Evolutionary conservation across 1,140 invertebrate genomes (phyloP).

Genomic region (Papilio xuthus): DNA sequence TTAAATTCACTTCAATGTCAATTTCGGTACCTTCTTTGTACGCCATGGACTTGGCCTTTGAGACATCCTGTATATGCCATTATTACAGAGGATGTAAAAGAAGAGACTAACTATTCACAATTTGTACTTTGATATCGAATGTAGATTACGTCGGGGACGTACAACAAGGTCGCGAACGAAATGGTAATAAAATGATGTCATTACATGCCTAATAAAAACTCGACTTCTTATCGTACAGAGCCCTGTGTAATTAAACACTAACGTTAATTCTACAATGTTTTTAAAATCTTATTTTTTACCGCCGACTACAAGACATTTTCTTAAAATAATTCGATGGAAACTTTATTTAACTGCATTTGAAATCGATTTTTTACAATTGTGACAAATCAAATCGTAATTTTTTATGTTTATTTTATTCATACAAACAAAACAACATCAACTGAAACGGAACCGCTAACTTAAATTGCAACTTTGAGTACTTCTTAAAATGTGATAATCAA

Average conservation of each 20-base stretch:
- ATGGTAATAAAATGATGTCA: slow-evolving; percentile 5
- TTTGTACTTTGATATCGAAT: neutral
- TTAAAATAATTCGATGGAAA: neutral
- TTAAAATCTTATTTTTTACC: neutral
- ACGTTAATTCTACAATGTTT: neutral
- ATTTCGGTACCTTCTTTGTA: neutral
- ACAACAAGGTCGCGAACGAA: neutral
- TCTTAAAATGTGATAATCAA: no score
- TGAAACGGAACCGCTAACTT: neutral
- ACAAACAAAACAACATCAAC: neutral
- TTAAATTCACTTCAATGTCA: neutral
- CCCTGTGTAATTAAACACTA: neutral
- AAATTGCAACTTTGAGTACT: neutral
- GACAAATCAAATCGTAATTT: neutral
- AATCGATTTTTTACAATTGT: neutral
- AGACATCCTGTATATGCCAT: neutral
- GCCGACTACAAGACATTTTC: no score
- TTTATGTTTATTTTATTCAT: neutral
- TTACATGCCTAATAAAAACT: slow-evolving; percentile 2
- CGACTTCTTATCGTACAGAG: neutral
- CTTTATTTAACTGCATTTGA: neutral
- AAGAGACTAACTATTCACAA: neutral
- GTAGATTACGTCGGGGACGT: slow-evolving; percentile 1
- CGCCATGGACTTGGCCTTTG: neutral
- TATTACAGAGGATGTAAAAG: neutral